phyloP scores from a whole-genome alignment of 1,140 invertebrate species.

The Cepaea nemoralis region DNA sequence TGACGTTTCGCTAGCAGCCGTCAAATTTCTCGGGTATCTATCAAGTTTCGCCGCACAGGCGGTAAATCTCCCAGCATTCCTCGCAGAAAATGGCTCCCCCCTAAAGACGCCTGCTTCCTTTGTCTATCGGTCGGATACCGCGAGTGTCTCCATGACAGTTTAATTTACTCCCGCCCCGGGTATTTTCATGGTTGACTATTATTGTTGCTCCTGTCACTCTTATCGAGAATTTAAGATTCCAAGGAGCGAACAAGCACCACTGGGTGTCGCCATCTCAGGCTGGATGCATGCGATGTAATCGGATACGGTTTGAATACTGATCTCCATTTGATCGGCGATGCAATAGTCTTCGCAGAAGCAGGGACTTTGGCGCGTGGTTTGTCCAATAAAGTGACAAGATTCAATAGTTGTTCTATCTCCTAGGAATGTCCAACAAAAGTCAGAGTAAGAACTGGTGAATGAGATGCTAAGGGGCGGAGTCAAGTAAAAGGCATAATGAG shows the following conservation, averaged over 20 bases:
- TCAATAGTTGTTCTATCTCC: too few species aligned
- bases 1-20: not conserved
- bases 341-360: not conserved
- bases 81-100: not conserved
- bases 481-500: too few species aligned
- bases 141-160: not conserved
- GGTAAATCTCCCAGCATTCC: not conserved
- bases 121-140: not conserved
- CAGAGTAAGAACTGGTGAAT: too few species aligned
- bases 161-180: not conserved
- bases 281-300: not conserved
- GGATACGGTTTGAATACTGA: not conserved
- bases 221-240: not conserved
- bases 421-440: too few species aligned
- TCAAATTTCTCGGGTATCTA: not conserved
- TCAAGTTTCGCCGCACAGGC: not conserved
- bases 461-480: too few species aligned
- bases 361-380: not conserved
- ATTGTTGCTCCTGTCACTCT: slow-evolving; percentile 5
- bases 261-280: not conserved
- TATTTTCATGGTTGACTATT: slow-evolving; percentile 3
- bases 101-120: not conserved
- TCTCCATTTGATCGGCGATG: not conserved
- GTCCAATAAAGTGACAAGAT: not conserved
- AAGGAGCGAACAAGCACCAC: not conserved